phyloP scores from a whole-genome alignment of 2,113 vertebrate species.

The Illadopsis cleaveri region DNA sequence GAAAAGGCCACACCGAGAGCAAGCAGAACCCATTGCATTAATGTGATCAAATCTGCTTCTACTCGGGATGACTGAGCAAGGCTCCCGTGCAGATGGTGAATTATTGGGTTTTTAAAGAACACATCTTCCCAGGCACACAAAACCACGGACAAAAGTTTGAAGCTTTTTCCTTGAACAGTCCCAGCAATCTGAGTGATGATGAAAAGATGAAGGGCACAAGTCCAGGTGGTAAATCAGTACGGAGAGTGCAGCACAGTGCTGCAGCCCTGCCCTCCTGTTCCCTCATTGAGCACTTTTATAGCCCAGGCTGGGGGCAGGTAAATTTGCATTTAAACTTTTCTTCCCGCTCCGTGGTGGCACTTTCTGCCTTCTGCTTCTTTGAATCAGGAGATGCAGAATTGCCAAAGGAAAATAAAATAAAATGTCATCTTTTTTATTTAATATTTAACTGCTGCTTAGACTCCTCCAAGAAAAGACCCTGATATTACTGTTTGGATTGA shows the following conservation, averaged over 20 bases:
- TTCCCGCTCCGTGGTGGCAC: neutral
- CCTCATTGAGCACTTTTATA: neutral
- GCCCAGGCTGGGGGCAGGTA: neutral
- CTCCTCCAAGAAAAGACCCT: slow-evolving; percentile 32
- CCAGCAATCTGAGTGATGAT: neutral
- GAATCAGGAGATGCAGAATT: neutral
- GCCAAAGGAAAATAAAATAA: slow-evolving; percentile 57
- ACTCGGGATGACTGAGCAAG: neutral
- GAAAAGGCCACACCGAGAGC: neutral
- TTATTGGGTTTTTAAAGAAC: neutral
- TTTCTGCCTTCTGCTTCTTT: neutral
- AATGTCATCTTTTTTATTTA: slow-evolving; percentile 56
- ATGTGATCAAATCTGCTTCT: neutral
- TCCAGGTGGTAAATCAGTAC: neutral
- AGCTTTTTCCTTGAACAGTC: neutral
- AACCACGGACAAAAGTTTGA: neutral
- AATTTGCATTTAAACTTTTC: neutral
- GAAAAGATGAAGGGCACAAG: neutral
- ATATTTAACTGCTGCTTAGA: slow-evolving; percentile 59
- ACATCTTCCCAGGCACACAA: neutral
- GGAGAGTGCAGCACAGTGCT: neutral
- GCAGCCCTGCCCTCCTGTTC: neutral
- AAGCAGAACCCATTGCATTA: neutral
- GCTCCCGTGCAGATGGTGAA: neutral
- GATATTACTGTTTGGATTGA: slow-evolving; percentile 60